These are phyloP conservation scores for Dryocosmus kuriphilus DNA, from an alignment of 2,888 invertebrate species.

Conservation along the genomic window DNA sequence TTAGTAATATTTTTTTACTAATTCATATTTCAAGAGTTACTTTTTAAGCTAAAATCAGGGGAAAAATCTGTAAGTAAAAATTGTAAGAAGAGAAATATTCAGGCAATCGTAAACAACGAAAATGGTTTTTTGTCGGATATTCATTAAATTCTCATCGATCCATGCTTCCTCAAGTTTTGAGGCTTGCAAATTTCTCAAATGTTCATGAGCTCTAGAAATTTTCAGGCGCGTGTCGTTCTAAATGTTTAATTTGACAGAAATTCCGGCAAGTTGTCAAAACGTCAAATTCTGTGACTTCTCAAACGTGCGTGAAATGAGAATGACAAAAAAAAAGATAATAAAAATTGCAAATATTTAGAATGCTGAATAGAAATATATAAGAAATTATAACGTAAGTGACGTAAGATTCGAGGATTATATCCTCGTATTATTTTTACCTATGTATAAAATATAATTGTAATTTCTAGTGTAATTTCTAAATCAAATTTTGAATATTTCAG, in stretches of 20 bases:
- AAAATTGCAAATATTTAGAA: neutral
- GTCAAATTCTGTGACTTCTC: neutral
- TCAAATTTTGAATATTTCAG: too few relatives aligned
- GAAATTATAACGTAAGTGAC: too few relatives aligned
- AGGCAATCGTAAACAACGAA: neutral
- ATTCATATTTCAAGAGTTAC: too few relatives aligned
- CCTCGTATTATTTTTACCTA: too few relatives aligned
- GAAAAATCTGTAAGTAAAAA: too few relatives aligned
- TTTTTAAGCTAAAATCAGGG: too few relatives aligned
- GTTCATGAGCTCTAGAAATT: neutral
- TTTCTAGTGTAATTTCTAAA: too few relatives aligned
- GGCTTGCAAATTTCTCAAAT: neutral
- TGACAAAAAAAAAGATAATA: neutral
- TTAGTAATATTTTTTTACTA: too few relatives aligned
- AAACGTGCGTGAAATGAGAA: neutral
- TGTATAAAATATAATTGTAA: too few relatives aligned
- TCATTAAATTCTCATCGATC: neutral
- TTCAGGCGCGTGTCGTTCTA: neutral
- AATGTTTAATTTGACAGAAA: neutral
- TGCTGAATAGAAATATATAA: neutral
- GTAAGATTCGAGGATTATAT: too few relatives aligned
- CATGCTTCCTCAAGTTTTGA: neutral
- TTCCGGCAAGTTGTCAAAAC: neutral
- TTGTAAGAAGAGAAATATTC: too few relatives aligned
- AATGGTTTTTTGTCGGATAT: neutral